These are phyloP conservation scores for Hyphantria cunea DNA, from an alignment of 1,140 invertebrate species.

Conservation along the genomic window DNA sequence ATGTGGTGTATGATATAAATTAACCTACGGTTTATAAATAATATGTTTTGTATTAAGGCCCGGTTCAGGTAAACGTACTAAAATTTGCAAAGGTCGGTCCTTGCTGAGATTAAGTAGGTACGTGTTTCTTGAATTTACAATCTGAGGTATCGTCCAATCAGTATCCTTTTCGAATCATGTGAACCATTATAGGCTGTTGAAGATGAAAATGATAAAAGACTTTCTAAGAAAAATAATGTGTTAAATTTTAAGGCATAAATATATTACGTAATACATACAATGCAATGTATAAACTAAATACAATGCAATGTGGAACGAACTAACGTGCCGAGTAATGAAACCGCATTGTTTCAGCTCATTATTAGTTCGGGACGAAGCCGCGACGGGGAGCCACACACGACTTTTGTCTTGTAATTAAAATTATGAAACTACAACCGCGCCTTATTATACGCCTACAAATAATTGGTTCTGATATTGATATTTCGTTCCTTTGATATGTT, in stretches of 20 bases:
- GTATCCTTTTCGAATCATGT: too few species aligned
- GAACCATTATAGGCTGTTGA: too few species aligned
- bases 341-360: slow-evolving; percentile 56
- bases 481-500: slow-evolving; percentile 17
- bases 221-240: too few species aligned
- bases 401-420: slow-evolving; percentile 74
- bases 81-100: too few species aligned
- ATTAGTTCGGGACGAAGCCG: slow-evolving; percentile 35
- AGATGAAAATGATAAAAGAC: too few species aligned
- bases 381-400: slow-evolving; percentile 58
- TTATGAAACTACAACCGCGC: slow-evolving; percentile 43
- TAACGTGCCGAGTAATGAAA: slow-evolving; percentile 31
- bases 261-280: background rate
- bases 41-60: too few species aligned
- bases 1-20: too few species aligned
- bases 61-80: too few species aligned
- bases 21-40: too few species aligned
- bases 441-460: slow-evolving; percentile 48
- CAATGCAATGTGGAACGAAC: slow-evolving; percentile 10
- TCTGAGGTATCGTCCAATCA: too few species aligned
- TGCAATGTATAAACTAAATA: background rate
- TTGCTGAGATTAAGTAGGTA: too few species aligned
- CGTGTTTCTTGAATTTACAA: too few species aligned
- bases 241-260: background rate
- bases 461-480: slow-evolving; percentile 45